Conservation (phyloP, 2,888 invertebrate genomes). For the Agapostemon virescens region DNA sequence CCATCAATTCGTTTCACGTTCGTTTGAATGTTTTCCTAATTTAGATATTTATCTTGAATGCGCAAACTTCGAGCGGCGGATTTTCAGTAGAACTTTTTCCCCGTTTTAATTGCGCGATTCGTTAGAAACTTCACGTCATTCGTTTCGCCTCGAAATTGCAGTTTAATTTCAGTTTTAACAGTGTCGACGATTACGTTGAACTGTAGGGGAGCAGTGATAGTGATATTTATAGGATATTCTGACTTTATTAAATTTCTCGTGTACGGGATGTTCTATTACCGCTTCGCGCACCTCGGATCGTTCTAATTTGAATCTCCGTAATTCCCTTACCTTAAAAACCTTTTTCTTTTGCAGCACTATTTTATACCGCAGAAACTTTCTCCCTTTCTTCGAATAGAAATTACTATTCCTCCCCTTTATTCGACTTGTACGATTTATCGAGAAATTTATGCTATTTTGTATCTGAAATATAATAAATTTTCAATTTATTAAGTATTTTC, state of each 20-base stretch:
- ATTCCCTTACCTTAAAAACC: neutral
- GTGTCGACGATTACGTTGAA: neutral
- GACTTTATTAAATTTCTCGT: slow-evolving; percentile 21
- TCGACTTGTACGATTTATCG: neutral
- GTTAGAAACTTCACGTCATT: slow-evolving; percentile 2
- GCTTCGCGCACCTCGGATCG: neutral
- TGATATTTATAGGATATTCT: slow-evolving; percentile 12
- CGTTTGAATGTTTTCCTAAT: neutral
- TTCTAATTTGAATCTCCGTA: neutral
- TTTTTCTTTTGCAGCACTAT: neutral
- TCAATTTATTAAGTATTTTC: no score
- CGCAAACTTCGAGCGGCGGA: neutral
- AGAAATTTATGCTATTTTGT: no score
- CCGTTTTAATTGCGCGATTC: neutral
- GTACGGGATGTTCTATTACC: neutral
- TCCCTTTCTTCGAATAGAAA: neutral
- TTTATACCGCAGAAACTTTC: neutral
- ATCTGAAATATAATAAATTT: no score
- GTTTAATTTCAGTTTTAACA: slow-evolving; percentile 12
- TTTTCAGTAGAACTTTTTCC: neutral
- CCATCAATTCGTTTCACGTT: neutral
- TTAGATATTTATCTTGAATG: neutral
- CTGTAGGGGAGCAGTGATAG: neutral
- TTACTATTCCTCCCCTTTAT: neutral
- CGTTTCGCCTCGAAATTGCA: neutral